Percentiles rank a stretch among this genome's conserved stretches.
Evolutionary conservation across 2,113 vertebrate species (phyloP).

Genomic region (Sclerurus mexicanus): DNA sequence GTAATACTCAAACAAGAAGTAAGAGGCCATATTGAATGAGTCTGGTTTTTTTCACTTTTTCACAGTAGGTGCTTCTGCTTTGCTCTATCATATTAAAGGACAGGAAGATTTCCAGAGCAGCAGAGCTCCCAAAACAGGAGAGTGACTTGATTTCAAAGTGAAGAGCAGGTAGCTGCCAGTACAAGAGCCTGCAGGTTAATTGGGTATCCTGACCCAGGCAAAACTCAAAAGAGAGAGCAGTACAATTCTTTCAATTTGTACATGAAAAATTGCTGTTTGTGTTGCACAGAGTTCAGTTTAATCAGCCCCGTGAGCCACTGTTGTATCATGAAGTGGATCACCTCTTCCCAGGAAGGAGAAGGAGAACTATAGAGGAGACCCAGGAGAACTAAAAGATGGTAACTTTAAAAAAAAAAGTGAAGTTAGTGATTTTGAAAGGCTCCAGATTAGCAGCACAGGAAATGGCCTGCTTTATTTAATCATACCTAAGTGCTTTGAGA

Average conservation of each 20-base stretch:
- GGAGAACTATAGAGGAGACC: slow-evolving; percentile 31
- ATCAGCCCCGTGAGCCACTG: slow-evolving; percentile 55
- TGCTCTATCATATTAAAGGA: slow-evolving; percentile 52
- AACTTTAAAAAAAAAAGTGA: slow-evolving; percentile 34
- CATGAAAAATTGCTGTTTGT: slow-evolving; percentile 60
- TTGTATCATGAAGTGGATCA: slow-evolving; percentile 36
- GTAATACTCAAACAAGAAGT: neutral
- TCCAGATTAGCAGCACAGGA: slow-evolving; percentile 61
- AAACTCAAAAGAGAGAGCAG: slow-evolving; percentile 66
- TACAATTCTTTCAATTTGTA: slow-evolving; percentile 58
- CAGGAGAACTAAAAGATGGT: slow-evolving; percentile 44
- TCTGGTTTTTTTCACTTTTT: neutral
- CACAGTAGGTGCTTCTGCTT: slow-evolving; percentile 19
- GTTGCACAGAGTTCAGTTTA: slow-evolving; percentile 62
- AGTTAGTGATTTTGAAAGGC: slow-evolving; percentile 60
- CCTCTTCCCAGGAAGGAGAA: slow-evolving; percentile 40
- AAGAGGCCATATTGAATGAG: slow-evolving; percentile 27
- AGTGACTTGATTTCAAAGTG: slow-evolving; percentile 68
- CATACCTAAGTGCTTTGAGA: slow-evolving; percentile 62
- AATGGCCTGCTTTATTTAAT: slow-evolving; percentile 64
- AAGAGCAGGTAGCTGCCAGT: slow-evolving; percentile 65
- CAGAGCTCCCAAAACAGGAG: slow-evolving; percentile 55
- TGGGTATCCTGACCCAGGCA: slow-evolving; percentile 69
- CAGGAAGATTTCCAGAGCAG: slow-evolving; percentile 39
- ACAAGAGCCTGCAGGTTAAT: slow-evolving; percentile 63